Percentiles rank a stretch among this genome's conserved stretches.
Evolutionary conservation across 2,888 invertebrate genomes (phyloP).

Genomic region (Sicus ferrugineus): DNA sequence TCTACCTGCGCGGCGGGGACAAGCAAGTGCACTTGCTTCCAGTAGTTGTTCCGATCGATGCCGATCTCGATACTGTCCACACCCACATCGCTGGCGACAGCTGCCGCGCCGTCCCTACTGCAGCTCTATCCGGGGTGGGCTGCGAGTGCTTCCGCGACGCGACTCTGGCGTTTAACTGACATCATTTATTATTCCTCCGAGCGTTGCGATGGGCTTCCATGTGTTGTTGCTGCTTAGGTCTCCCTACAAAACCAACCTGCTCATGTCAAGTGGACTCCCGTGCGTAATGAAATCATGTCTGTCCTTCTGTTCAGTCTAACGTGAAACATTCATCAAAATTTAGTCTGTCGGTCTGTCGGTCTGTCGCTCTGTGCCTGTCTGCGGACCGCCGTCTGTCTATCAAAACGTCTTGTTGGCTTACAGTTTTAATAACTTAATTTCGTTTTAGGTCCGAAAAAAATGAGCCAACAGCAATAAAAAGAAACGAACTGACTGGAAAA

Average conservation of each 20-base stretch:
- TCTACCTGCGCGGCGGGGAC: neutral
- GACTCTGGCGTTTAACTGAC: conserved; percentile 18
- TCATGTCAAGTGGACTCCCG: neutral
- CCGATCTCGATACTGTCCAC: conserved; percentile 44
- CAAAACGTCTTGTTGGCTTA: conserved; percentile 40
- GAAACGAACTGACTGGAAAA: neutral
- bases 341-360: conserved; percentile 34
- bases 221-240: neutral
- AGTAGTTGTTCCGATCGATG: conserved; percentile 37
- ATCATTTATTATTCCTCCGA: conserved; percentile 27
- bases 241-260: neutral
- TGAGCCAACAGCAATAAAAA: neutral
- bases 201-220: too few relatives aligned
- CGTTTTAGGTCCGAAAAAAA: conserved; percentile 29
- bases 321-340: conserved; percentile 29
- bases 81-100: conserved; percentile 44
- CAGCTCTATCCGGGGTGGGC: neutral
- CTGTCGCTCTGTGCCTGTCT: conserved; percentile 32
- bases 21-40: conserved; percentile 27
- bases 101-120: conserved; percentile 36
- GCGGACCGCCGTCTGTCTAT: neutral
- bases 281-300: conserved; percentile 8
- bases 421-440: conserved; percentile 61
- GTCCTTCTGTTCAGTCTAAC: conserved; percentile 7
- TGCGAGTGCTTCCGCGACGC: conserved; percentile 17